phyloP scores from a whole-genome alignment of 2,113 vertebrate species.

The Miniopterus natalensis region DNA sequence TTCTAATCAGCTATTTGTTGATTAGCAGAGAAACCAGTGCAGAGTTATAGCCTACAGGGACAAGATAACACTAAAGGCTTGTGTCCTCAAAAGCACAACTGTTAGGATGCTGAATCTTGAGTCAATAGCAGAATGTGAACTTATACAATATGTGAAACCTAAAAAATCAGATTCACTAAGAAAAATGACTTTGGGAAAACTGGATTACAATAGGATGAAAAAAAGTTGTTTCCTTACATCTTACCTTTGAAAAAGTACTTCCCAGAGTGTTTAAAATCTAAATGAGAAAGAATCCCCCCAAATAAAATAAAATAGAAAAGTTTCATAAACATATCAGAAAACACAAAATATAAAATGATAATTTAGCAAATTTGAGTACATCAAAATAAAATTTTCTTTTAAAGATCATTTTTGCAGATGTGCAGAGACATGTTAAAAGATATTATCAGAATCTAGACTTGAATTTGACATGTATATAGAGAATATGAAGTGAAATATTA shows the following conservation, averaged over 20 bases:
- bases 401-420: background rate
- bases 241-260: background rate
- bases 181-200: background rate
- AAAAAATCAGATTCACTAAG: background rate
- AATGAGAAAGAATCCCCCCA: background rate
- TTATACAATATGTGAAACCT: background rate
- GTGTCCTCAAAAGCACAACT: background rate
- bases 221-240: background rate
- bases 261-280: background rate
- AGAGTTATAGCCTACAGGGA: background rate
- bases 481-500: background rate
- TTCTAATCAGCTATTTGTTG: background rate
- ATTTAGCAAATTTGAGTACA: background rate
- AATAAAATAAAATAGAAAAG: background rate
- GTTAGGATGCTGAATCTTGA: background rate
- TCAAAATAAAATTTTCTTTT: background rate
- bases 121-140: background rate
- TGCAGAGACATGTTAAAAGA: background rate
- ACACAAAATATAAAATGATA: background rate
- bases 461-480: background rate
- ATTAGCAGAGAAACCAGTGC: background rate
- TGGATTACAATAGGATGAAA: background rate
- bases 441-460: background rate
- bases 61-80: background rate
- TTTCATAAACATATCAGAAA: constrained; percentile 30